These are phyloP conservation scores for Notoglanidium macrostoma DNA, from an alignment of 2,797 vertebrate species.

Conservation along the genomic window DNA sequence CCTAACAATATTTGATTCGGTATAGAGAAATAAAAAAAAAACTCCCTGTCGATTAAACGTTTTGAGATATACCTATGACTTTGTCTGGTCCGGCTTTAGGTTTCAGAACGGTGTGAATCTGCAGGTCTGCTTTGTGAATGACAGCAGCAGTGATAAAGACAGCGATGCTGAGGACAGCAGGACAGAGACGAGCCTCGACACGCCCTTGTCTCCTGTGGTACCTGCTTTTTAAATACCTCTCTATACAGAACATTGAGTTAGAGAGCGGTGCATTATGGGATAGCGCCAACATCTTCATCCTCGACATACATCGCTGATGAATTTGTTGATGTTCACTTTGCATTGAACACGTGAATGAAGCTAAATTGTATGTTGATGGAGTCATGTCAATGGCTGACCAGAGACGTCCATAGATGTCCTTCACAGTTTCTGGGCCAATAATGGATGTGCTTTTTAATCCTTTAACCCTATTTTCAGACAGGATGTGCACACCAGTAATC, in stretches of 20 bases:
- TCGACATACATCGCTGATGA: too few species aligned
- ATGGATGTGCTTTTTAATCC: not conserved
- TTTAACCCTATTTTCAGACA: not conserved
- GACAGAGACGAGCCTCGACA: slow-evolving; percentile 95
- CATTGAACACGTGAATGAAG: not conserved
- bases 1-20: too few species aligned
- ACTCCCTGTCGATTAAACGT: not conserved
- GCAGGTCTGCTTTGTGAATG: slow-evolving; percentile 96
- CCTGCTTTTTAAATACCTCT: not conserved
- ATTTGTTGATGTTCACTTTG: not conserved
- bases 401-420: not conserved
- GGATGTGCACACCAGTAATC: not conserved
- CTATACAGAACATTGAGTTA: not conserved
- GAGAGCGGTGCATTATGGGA: not conserved
- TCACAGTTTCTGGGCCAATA: not conserved
- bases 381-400: not conserved
- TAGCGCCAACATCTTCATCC: not conserved
- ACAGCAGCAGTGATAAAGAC: slow-evolving; percentile 96
- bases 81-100: slow-evolving; percentile 60
- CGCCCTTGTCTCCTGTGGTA: slow-evolving; percentile 92
- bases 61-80: not conserved
- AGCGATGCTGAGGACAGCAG: slow-evolving; percentile 95
- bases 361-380: not conserved
- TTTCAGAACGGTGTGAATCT: slow-evolving; percentile 92
- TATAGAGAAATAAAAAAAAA: not conserved